Conservation (phyloP, 2,888 invertebrate species). For the Cosmopolites sordidus region DNA sequence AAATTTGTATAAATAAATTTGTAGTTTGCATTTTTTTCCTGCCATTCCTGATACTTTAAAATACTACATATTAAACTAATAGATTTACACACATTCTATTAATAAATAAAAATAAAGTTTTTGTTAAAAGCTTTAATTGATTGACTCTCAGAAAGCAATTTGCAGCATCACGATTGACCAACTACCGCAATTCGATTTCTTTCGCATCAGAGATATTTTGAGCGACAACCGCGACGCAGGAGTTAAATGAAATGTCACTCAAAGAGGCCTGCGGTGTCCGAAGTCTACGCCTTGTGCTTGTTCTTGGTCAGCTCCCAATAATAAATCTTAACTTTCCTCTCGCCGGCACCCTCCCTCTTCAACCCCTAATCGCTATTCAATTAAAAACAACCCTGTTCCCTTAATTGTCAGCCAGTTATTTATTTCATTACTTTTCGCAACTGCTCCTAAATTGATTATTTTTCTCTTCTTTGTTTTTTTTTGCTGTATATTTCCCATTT, state of each 20-base stretch:
- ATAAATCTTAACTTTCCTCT: conserved; percentile 43
- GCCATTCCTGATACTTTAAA: too few species aligned
- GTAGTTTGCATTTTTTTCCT: too few species aligned
- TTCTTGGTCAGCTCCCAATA: conserved; percentile 45
- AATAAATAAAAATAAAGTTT: background rate
- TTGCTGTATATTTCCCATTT: too few species aligned
- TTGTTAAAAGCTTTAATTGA: conserved; percentile 22
- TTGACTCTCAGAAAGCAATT: conserved; percentile 43
- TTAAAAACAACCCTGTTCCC: conserved; percentile 31
- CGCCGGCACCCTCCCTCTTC: conserved; percentile 19
- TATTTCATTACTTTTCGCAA: conserved; percentile 18
- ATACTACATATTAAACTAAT: too few species aligned
- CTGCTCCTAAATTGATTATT: conserved; percentile 4
- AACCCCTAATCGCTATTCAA: conserved; percentile 31
- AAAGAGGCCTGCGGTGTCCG: conserved; percentile 45
- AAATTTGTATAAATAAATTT: too few species aligned
- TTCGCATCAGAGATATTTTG: conserved; percentile 44
- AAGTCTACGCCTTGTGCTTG: conserved; percentile 47
- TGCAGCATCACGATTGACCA: conserved; percentile 46
- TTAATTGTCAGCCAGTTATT: conserved; percentile 27
- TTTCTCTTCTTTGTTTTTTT: background rate
- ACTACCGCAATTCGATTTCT: conserved; percentile 34
- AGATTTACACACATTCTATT: too few species aligned
- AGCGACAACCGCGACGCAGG: conserved; percentile 47
- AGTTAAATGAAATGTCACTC: conserved; percentile 53